Evolutionary conservation across 2,797 vertebrate species (phyloP), one percentile per base, ranked within the genome.

Genomic region (Melanotaenia parkinsoni): DNA sequence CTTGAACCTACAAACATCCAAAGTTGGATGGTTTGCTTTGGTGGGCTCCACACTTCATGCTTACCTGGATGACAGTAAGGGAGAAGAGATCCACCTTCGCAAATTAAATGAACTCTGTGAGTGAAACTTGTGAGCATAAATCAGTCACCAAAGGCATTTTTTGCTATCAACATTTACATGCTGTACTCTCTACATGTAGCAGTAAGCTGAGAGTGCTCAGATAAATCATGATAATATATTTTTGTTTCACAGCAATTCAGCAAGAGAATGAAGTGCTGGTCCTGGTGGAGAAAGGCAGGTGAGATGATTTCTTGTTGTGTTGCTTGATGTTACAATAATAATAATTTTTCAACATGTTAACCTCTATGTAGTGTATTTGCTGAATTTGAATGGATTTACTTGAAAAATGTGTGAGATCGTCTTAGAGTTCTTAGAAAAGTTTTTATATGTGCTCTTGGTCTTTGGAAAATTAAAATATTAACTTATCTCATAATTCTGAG

Each of bases 81-180:
- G 72, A 0, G 96, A 96, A 68, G 96, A 98, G 64, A 94, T 98
- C 72, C 96, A 98, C 73, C 96, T 99, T 40, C 95, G 95, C 84
- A 98, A 96, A 84, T 94, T 99, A 5, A 96, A 96, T 50, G 98
- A 99, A 79, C 96, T 99, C 72, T 98, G 97, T 99, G 92, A 89
- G 97, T 92, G 37, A 68, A 37, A 67, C 18, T n/a, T 11, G 8
- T 18, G 3, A 38, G 59, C 26, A 20, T 22, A 61, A 28, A 69
- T 13, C 4, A 47, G 14, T 54, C 38, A 50, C 47, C n/a, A 50
- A 50, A 50, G 9, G 9, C n/a, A 11, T 50, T 22, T 11, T 50
- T 22, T 50, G 47, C n/a, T 50, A 30, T 22, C 47, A 50, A 9
- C 9, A 16, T 14, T 50, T 2, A n/a, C 20, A 47, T n/a, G n/a